Conservation (phyloP, 2,797 vertebrate genomes). For the Oceanodroma leucorhoa region DNA sequence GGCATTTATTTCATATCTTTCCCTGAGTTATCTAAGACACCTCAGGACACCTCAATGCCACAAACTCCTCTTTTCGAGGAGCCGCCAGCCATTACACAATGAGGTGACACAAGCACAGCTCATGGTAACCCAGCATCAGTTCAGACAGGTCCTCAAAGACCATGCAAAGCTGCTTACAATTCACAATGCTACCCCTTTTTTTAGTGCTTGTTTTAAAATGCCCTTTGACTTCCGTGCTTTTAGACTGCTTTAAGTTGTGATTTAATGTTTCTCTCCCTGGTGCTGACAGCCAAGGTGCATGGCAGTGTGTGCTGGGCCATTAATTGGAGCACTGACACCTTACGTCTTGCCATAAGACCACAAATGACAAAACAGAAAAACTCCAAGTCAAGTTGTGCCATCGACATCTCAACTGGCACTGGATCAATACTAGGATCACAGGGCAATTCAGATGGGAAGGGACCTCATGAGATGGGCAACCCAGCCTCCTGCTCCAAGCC, state of each 20-base stretch:
- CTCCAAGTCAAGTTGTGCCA: background rate
- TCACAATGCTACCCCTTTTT: background rate
- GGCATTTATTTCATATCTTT: background rate
- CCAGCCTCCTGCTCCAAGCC: background rate
- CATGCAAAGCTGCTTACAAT: background rate
- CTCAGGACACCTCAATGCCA: background rate
- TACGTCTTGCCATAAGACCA: background rate
- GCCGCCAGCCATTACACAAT: rapidly evolving
- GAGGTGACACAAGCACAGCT: background rate
- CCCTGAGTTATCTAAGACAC: background rate
- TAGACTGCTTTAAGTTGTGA: background rate
- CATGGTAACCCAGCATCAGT: rapidly evolving
- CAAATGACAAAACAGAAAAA: background rate
- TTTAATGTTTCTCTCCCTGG: background rate
- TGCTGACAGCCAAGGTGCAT: background rate
- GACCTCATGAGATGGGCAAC: background rate
- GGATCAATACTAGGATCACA: background rate
- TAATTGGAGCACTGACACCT: background rate
- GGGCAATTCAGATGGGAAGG: background rate
- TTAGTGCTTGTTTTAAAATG: background rate
- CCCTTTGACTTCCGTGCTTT: background rate
- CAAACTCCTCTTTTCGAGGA: background rate
- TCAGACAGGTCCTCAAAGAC: background rate
- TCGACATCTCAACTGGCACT: rapidly evolving
- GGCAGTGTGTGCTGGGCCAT: rapidly evolving